Percentiles rank a stretch among this genome's conserved stretches.
Conservation (phyloP, 2,797 vertebrate species). For the Sternarchorhynchus goeldii region DNA sequence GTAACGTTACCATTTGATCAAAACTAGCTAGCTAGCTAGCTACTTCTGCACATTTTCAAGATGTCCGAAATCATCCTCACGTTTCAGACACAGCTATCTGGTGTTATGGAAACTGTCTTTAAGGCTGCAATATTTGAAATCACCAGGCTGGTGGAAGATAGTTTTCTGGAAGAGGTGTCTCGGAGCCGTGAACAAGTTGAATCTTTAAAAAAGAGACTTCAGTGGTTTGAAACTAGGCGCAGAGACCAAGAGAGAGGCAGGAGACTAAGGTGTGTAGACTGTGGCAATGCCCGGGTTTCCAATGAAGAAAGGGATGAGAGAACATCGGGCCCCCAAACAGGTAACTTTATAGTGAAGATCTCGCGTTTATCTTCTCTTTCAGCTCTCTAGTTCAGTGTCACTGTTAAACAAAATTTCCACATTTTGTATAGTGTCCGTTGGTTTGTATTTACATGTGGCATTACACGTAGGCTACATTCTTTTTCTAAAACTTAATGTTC, state of each 20-base stretch:
- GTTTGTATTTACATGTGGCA: too few species aligned
- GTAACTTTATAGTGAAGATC: constrained; percentile 47
- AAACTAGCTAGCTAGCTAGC: not conserved
- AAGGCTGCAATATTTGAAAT: constrained; percentile 82
- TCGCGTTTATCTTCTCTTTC: not conserved
- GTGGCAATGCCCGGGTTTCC: constrained; percentile 58
- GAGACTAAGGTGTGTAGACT: constrained; percentile 63
- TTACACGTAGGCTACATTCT: too few species aligned
- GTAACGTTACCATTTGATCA: too few species aligned
- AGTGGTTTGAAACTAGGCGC: constrained; percentile 69
- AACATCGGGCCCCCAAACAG: constrained; percentile 45
- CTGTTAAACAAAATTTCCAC: too few species aligned
- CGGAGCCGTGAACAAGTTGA: constrained; percentile 75
- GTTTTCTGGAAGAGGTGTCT: constrained; percentile 76
- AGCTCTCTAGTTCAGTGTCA: too few species aligned
- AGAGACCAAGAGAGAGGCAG: constrained; percentile 57
- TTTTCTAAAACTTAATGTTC: too few species aligned
- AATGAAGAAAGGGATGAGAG: constrained; percentile 40
- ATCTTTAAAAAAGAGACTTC: constrained; percentile 72
- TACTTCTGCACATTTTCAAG: not conserved
- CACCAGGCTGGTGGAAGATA: constrained; percentile 78
- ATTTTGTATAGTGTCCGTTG: too few species aligned
- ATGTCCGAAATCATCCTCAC: constrained; percentile 74
- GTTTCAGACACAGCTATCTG: constrained; percentile 79
- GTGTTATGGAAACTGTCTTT: constrained; percentile 80